Evolutionary conservation across 2,888 invertebrate species (phyloP).

Genomic region (Orchesella flavescens): DNA sequence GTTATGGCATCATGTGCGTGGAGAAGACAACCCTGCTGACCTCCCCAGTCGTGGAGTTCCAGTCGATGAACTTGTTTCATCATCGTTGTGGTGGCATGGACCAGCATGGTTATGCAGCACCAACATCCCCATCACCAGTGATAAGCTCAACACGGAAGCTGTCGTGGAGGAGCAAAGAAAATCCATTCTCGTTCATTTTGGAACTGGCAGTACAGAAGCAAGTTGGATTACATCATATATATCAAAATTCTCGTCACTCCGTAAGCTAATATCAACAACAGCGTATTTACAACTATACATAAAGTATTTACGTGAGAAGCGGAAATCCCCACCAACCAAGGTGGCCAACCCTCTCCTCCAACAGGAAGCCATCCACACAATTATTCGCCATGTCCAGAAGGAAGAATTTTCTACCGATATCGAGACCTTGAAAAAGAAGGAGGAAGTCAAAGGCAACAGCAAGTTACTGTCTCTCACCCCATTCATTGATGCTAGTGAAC

Average conservation of each 20-base stretch:
- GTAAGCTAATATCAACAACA: background rate
- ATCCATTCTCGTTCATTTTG: background rate
- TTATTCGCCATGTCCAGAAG: no score
- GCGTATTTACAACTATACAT: background rate
- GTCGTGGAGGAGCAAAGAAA: background rate
- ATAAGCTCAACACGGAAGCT: background rate
- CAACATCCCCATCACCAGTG: background rate
- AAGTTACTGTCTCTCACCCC: background rate
- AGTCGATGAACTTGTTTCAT: background rate
- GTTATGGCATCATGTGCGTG: constrained; percentile 70
- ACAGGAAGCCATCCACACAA: no score
- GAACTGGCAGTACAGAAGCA: background rate
- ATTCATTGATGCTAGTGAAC: background rate
- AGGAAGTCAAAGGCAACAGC: background rate
- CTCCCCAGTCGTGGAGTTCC: constrained; percentile 65
- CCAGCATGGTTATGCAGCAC: constrained; percentile 15
- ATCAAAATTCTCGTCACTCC: background rate
- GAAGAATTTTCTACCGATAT: background rate
- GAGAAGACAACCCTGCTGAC: constrained; percentile 73
- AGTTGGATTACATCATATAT: background rate
- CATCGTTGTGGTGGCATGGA: constrained; percentile 41
- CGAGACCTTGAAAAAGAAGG: background rate
- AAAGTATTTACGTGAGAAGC: background rate
- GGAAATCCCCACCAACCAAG: no score
- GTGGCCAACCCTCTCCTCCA: no score